Base-by-base conservation (phyloP, 2,797 vertebrate species). In the Clarias platycephalus region DNA sequence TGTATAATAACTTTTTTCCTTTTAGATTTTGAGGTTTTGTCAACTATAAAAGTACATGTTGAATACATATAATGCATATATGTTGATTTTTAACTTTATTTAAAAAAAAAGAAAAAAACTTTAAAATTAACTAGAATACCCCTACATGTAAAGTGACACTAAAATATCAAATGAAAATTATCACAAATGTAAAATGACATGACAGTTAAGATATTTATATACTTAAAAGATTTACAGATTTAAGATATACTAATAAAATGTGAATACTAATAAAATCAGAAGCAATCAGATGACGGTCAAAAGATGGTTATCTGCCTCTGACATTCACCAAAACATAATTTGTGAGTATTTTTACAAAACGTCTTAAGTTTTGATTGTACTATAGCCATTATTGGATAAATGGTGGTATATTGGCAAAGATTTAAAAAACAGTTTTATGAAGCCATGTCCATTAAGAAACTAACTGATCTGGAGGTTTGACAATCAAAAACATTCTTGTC, bases 21-120 rank as follows among this genome's bases (percentile, higher is more conserved):
- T 78, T 16, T 10, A 28, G 68, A 72, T 72, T 37, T 31, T 57
- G 8, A 55, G 72, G 5, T 58, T 76, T 58, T 58, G 18, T 77
- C 24, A 60, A 60, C 77, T 79, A 79, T n/a, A 64, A 79, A 64
- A 28, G 37, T 64, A 64, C 77, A 79, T 79, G 77, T 60, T 80
- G 40, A 80, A 66, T 80, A 80, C 37, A 80, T 62, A 77, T 20
- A 34, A 34, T 34, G 34, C 34, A 34, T 34, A 34, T 34, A 34
- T 34, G 34, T 34, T 34, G 34, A 34, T 34, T 34, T 34, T 3
- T 34, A 34, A 34, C 34, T 34, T 34, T 34, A 34, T 34, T 3
- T 34, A 34, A 34, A 5, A 37, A 18, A n/a, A 78, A 79, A 79
- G 37, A 8, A 26, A 24, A 77, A 58, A 77, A 58, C 72, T n/a